Evolutionary conservation across 2,797 vertebrate species (phyloP).

Genomic region (Kryptopterus vitreolus): DNA sequence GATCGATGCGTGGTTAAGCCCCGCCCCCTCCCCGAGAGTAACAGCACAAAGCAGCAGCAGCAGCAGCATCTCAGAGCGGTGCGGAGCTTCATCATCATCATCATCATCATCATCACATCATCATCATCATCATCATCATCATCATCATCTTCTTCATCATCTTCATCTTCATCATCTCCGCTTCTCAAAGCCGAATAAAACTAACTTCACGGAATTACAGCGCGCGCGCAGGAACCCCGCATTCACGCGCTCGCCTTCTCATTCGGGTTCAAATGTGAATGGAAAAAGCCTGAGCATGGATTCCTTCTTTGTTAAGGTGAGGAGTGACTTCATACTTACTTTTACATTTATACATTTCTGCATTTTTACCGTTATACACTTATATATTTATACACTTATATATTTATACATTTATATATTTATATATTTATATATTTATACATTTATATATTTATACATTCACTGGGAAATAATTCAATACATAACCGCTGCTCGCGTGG

Average conservation of each 20-base stretch:
- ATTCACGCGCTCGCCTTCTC: not conserved
- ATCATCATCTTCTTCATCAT: not conserved
- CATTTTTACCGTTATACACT: no score
- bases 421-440: no score
- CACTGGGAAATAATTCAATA: not conserved
- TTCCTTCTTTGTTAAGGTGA: constrained; percentile 2
- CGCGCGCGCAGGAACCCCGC: not conserved
- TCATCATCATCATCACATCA: no score
- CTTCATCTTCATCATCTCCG: not conserved
- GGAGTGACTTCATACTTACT: not conserved
- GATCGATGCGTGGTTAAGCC: not conserved
- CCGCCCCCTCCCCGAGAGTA: not conserved
- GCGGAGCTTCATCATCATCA: not conserved
- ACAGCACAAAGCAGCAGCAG: constrained; percentile 19
- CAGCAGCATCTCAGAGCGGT: not conserved
- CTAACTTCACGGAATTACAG: not conserved
- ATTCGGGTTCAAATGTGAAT: not conserved
- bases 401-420: no score
- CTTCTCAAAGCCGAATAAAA: not conserved
- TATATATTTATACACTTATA: no score
- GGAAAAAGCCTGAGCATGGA: not conserved
- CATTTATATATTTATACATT: no score
- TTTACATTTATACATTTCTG: no score
- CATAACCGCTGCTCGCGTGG: not conserved
- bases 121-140: no score